phyloP scores from a whole-genome alignment of 2,888 invertebrate genomes.

The Seladonia tumulorum region DNA sequence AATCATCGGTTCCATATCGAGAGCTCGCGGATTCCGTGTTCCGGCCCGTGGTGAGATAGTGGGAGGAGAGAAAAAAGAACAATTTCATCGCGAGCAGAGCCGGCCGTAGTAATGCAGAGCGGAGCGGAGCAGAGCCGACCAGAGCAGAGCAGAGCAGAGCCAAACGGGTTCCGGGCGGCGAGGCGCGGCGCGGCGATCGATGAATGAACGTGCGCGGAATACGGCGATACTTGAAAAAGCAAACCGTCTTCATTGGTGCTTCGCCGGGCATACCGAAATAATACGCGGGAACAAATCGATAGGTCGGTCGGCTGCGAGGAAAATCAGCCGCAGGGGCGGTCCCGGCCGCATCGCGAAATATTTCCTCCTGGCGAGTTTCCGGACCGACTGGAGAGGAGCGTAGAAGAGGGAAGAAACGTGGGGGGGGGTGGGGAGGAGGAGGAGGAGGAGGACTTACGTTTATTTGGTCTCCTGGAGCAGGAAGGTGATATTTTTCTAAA shows the following conservation, averaged over 20 bases:
- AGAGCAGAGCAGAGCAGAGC: background rate
- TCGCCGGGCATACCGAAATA: constrained; percentile 64
- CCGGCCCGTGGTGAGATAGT: background rate
- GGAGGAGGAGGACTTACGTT: constrained; percentile 64
- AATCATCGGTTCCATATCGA: constrained; percentile 12
- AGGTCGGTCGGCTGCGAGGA: constrained; percentile 53
- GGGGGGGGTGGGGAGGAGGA: constrained; percentile 41
- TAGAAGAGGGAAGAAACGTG: constrained; percentile 22
- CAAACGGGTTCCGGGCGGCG: background rate
- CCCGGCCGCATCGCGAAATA: constrained; percentile 44
- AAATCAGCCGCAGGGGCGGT: constrained; percentile 21
- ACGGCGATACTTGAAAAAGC: constrained; percentile 54
- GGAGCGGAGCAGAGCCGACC: background rate
- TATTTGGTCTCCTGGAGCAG: constrained; percentile 61
- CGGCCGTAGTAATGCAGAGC: too few species aligned
- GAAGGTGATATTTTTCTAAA: constrained; percentile 73
- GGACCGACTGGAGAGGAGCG: constrained; percentile 21
- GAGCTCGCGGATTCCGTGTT: constrained; percentile 11
- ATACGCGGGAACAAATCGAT: constrained; percentile 72
- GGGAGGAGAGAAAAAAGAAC: background rate
- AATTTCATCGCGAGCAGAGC: constrained; percentile 41
- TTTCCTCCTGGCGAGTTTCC: constrained; percentile 37
- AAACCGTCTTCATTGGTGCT: constrained; percentile 32
- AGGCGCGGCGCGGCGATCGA: constrained; percentile 40
- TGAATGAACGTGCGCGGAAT: constrained; percentile 56